Evolutionary conservation across 2,113 vertebrate genomes (phyloP).

Genomic region (Petrocephalus microphthalmus): DNA sequence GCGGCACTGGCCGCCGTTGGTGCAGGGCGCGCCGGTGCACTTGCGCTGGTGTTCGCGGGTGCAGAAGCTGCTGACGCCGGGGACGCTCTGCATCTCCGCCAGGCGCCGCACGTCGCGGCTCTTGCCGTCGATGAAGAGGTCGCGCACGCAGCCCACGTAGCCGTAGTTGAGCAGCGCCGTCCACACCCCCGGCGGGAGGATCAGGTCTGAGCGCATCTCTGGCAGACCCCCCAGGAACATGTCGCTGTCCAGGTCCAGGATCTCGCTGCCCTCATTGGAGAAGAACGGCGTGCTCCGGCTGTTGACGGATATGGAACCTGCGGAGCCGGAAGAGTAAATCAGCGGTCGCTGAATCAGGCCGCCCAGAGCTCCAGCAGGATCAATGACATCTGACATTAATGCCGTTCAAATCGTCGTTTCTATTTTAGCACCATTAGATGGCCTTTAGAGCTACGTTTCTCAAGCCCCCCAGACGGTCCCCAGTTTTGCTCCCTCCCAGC

Average conservation of each 20-base stretch:
- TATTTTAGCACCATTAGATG: neutral
- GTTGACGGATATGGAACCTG: conserved; percentile 84
- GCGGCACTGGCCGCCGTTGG: conserved; percentile 70
- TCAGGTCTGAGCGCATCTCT: conserved; percentile 63
- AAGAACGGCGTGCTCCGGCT: conserved; percentile 77
- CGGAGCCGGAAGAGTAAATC: neutral
- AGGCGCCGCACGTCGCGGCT: conserved; percentile 76
- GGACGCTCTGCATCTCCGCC: conserved; percentile 69
- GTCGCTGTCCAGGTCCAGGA: conserved; percentile 82
- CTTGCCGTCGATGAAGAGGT: conserved; percentile 84
- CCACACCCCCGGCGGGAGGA: conserved; percentile 82
- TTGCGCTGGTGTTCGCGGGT: conserved; percentile 75
- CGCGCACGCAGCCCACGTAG: conserved; percentile 84
- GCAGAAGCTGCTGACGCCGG: conserved; percentile 74
- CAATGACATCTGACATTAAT: neutral
- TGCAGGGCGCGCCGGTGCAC: conserved; percentile 71
- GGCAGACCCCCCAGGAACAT: conserved; percentile 88
- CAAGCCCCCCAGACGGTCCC: neutral
- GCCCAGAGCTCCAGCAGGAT: neutral
- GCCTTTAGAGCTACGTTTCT: neutral
- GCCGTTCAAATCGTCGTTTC: neutral
- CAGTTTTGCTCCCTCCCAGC: neutral
- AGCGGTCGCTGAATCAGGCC: neutral
- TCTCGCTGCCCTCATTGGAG: conserved; percentile 82
- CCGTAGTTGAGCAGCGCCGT: conserved; percentile 74